Evolutionary conservation across 2,888 invertebrate species (phyloP).

Genomic region (Nymphalis urticae): DNA sequence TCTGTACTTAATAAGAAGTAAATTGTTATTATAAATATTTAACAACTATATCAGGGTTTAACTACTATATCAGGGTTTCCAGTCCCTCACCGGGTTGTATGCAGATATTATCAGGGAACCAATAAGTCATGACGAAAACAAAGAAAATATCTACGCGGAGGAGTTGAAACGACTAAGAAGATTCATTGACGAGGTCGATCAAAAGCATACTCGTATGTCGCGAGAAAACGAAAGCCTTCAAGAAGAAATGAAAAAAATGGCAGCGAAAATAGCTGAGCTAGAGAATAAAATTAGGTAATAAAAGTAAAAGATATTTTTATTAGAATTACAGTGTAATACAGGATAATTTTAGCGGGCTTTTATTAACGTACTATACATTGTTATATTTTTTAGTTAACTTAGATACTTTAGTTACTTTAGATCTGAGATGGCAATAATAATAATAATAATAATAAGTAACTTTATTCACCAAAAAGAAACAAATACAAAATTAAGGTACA

Average conservation of each 20-base stretch:
- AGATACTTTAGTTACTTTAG: too few species aligned
- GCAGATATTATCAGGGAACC: slow-evolving; percentile 61
- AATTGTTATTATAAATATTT: slow-evolving; percentile 6
- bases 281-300: slow-evolving; percentile 68
- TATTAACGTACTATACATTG: too few species aligned
- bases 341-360: neutral
- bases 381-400: too few species aligned
- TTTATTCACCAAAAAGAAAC: too few species aligned
- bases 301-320: neutral
- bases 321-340: too few species aligned
- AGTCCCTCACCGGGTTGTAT: slow-evolving; percentile 68
- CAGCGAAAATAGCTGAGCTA: slow-evolving; percentile 61
- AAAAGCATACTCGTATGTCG: slow-evolving; percentile 54
- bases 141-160: slow-evolving; percentile 40
- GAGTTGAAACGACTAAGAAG: slow-evolving; percentile 56
- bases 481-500: too few species aligned
- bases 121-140: slow-evolving; percentile 42
- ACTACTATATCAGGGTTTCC: slow-evolving; percentile 55
- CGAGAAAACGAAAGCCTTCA: slow-evolving; percentile 61
- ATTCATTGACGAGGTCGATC: slow-evolving; percentile 57
- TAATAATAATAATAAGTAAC: too few species aligned
- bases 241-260: slow-evolving; percentile 62
- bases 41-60: too few species aligned
- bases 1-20: neutral
- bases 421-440: too few species aligned